Conservation (phyloP, 2,888 invertebrate species). For the Masnerella sp. region DNA sequence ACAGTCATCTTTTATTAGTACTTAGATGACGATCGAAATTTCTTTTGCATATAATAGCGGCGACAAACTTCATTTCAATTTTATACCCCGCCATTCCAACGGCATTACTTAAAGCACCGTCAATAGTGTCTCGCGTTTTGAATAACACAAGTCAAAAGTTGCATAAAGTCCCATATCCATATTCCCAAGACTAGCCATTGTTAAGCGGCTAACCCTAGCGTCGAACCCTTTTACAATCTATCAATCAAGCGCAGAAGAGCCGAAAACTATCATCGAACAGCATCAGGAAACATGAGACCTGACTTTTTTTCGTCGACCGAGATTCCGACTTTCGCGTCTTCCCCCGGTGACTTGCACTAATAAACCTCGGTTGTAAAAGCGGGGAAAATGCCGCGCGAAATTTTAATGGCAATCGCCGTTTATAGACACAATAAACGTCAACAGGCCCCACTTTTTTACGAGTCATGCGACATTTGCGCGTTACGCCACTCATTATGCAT, state of each 20-base stretch:
- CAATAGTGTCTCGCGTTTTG: slow-evolving; percentile 32
- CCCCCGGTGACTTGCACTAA: slow-evolving; percentile 74
- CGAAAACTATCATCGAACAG: slow-evolving; percentile 64
- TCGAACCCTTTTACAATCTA: slow-evolving; percentile 74
- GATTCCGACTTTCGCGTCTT: slow-evolving; percentile 63
- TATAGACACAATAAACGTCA: slow-evolving; percentile 76
- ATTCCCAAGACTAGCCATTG: slow-evolving; percentile 68
- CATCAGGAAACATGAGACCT: slow-evolving; percentile 60
- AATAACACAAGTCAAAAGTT: slow-evolving; percentile 47
- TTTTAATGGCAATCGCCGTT: slow-evolving; percentile 74
- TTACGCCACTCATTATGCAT: slow-evolving; percentile 63
- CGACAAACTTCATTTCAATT: slow-evolving; percentile 30
- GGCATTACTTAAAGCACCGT: slow-evolving; percentile 18
- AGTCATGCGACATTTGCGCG: slow-evolving; percentile 67
- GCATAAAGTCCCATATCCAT: slow-evolving; percentile 47
- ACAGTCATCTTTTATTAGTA: slow-evolving; percentile 20
- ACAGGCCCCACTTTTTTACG: slow-evolving; percentile 66
- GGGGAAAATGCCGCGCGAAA: slow-evolving; percentile 64
- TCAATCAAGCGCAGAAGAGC: slow-evolving; percentile 70
- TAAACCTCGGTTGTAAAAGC: slow-evolving; percentile 63
- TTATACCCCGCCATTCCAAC: slow-evolving; percentile 17
- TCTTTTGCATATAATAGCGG: not conserved
- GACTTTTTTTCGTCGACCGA: slow-evolving; percentile 50
- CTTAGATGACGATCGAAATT: slow-evolving; percentile 4
- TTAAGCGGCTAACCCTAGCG: slow-evolving; percentile 68